phyloP scores from a whole-genome alignment of 1,140 invertebrate genomes.

The Microplitis mediator region DNA sequence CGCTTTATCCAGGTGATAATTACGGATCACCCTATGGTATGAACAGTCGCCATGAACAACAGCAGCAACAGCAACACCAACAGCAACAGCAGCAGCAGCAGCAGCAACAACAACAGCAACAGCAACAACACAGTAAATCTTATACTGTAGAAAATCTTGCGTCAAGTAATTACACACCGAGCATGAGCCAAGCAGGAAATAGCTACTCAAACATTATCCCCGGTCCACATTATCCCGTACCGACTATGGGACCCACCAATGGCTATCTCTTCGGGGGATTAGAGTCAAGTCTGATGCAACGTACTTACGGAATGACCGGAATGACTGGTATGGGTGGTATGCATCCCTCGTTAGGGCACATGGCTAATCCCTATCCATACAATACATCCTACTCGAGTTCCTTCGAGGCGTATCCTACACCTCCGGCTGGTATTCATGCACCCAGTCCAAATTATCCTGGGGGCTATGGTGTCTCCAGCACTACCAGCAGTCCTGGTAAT shows the following conservation, averaged over 20 bases:
- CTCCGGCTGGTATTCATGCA: constrained; percentile 52
- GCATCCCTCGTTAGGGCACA: constrained; percentile 56
- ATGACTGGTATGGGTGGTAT: constrained; percentile 54
- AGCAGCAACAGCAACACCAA: constrained; percentile 36
- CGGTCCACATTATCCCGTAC: constrained; percentile 57
- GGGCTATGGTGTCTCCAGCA: constrained; percentile 33
- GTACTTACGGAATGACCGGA: constrained; percentile 54
- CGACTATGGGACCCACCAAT: constrained; percentile 54
- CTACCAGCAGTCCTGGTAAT: constrained; percentile 42
- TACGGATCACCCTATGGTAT: constrained; percentile 50
- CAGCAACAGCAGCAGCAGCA: constrained; percentile 31
- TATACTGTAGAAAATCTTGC: constrained; percentile 60
- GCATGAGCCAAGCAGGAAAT: constrained; percentile 51
- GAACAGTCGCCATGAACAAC: constrained; percentile 46
- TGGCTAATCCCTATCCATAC: constrained; percentile 57
- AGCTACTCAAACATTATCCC: constrained; percentile 55
- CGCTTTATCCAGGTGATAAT: constrained; percentile 52
- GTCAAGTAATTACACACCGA: constrained; percentile 59
- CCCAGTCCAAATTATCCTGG: constrained; percentile 58
- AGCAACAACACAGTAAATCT: constrained; percentile 57
- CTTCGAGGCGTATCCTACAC: constrained; percentile 56
- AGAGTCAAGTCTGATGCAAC: constrained; percentile 58
- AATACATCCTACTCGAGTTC: constrained; percentile 58
- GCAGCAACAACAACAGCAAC: constrained; percentile 45
- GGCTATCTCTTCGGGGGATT: constrained; percentile 56